phyloP scores from a whole-genome alignment of 2,113 vertebrate species.

The Nyctereutes procyonoides region DNA sequence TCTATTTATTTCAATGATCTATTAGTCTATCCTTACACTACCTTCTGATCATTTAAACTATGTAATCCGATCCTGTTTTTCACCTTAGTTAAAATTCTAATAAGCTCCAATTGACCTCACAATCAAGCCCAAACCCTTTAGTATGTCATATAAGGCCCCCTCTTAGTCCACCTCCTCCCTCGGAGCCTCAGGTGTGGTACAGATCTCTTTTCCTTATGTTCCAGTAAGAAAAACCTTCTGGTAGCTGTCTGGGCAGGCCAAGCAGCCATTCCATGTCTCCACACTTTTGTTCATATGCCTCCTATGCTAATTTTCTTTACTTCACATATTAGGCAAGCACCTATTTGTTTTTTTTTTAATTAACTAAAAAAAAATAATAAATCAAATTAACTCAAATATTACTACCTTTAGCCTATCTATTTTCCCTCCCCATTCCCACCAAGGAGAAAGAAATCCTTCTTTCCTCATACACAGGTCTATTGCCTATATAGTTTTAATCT shows the following conservation, averaged over 20 bases:
- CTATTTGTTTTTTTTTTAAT: neutral
- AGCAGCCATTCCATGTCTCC: neutral
- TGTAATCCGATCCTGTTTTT: neutral
- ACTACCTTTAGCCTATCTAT: neutral
- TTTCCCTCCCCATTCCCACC: neutral
- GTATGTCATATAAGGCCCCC: neutral
- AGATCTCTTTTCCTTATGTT: neutral
- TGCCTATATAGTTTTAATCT: neutral
- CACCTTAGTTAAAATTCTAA: neutral
- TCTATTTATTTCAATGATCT: neutral
- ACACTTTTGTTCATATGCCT: neutral
- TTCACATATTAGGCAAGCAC: neutral
- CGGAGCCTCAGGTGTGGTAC: neutral
- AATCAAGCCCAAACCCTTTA: neutral
- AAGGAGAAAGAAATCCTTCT: conserved; percentile 39
- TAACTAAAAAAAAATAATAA: no score
- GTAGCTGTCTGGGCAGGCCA: neutral
- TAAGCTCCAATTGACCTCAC: neutral
- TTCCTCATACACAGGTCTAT: neutral
- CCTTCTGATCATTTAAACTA: neutral
- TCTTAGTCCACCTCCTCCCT: neutral
- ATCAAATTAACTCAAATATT: neutral
- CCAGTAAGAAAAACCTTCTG: neutral
- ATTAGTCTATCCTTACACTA: neutral
- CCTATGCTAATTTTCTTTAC: neutral